Conservation (phyloP, 2,797 vertebrate genomes). For the Poeciliopsis infans region DNA sequence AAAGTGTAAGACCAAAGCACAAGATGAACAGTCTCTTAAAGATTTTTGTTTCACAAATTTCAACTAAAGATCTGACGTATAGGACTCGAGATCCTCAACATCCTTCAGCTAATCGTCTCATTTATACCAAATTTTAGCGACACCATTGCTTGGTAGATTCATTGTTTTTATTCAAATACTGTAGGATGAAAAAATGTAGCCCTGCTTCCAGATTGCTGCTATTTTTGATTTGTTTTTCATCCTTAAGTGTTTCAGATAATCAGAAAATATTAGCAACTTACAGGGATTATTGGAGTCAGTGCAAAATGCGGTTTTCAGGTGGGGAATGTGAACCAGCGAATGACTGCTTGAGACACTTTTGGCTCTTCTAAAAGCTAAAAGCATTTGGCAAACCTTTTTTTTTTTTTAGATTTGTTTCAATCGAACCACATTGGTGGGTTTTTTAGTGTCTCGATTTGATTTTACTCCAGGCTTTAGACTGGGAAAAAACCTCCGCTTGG, state of each 20-base stretch:
- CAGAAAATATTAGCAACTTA: no score
- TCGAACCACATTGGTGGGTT: not conserved
- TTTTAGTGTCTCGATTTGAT: not conserved
- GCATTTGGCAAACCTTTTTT: not conserved
- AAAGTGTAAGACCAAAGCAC: not conserved
- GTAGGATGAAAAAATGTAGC: not conserved
- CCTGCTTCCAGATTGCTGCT: not conserved
- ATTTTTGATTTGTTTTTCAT: not conserved
- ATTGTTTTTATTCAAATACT: not conserved
- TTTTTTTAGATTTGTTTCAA: not conserved
- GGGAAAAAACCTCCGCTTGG: not conserved
- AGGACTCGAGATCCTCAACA: not conserved
- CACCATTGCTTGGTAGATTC: not conserved
- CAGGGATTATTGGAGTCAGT: not conserved
- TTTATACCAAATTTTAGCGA: not conserved
- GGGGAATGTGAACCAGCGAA: not conserved
- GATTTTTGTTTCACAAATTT: not conserved
- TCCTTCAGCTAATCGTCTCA: not conserved
- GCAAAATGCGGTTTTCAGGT: not conserved
- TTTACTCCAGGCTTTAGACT: not conserved
- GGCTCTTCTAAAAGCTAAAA: not conserved
- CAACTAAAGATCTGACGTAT: not conserved
- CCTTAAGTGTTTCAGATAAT: not conserved
- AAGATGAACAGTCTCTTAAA: not conserved
- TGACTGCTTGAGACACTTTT: not conserved